Percentiles rank a stretch among this genome's conserved stretches.
Conservation (phyloP, 2,113 vertebrate genomes). For the Passerina amoena region DNA sequence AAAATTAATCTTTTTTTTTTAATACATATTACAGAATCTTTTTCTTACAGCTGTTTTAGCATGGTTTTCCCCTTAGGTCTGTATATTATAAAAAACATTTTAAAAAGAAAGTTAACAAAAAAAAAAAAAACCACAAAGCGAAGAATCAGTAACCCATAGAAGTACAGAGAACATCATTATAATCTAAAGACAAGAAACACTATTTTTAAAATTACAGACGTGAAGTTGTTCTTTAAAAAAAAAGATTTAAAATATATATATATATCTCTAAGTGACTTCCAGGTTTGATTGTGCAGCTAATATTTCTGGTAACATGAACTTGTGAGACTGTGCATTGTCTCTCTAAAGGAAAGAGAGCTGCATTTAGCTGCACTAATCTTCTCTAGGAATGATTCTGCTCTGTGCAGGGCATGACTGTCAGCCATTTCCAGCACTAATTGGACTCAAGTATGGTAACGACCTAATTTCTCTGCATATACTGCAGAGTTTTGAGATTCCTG, state of each 20-base stretch:
- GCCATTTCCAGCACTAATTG: conserved; percentile 40
- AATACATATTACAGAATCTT: not conserved
- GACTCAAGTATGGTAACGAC: not conserved
- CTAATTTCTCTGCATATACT: not conserved
- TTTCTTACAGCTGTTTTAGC: not conserved
- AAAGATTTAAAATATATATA: too few relatives aligned
- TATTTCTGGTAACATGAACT: not conserved
- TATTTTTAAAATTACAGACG: not conserved
- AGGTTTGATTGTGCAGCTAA: not conserved
- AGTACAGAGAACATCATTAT: not conserved
- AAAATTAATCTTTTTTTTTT: not conserved
- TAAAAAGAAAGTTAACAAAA: not conserved
- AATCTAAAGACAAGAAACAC: not conserved
- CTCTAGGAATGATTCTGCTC: not conserved
- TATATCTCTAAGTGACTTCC: not conserved
- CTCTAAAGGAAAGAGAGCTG: not conserved
- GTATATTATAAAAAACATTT: not conserved
- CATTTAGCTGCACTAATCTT: not conserved
- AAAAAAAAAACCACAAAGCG: rapidly evolving
- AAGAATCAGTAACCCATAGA: not conserved
- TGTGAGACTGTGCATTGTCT: not conserved
- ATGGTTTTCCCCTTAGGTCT: not conserved
- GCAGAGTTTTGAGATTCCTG: not conserved
- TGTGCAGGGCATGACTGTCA: not conserved
- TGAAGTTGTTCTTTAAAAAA: not conserved